Base-by-base conservation (phyloP, 64 coral and sea anemone species). In the Hydrozoanthus tunicans region DNA sequence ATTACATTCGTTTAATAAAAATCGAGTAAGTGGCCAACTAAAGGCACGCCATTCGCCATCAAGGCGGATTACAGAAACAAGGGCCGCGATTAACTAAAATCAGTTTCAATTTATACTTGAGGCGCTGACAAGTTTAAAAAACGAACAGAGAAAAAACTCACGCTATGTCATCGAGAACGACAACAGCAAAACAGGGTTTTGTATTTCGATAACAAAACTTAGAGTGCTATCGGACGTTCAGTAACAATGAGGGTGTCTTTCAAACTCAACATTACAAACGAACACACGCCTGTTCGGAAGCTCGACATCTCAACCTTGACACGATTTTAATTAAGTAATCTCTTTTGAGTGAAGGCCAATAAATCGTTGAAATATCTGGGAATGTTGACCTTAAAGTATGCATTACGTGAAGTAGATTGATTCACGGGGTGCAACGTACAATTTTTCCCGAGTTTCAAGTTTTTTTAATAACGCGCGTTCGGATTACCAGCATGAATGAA, bases 61-160 rank as follows among this genome's bases (percentile, higher is more conserved):
- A 51, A 1, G 4, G 11, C 55, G 51, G 32, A 72, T 72, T 10
- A 6, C 15, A 59, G 66, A 72, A 56, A 27, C 9, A 72, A 72
- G 66, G 11, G 68, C 72, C 53, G 26, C 69, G 6, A 52, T 51
- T 51, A 61, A 59, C 25, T 43, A 80, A 73, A 6, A 17, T 23
- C 53, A 59, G 69, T 73, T 74, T 60, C 55, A 88, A 88, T 88
- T 88, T 43, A 43, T 43, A 88, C 84, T 62, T 59, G 5, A 74
- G 25, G 84, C 24, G 69, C 24, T 88, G 84, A 88, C 84, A 88
- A 73, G 68, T 70, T 88, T 73, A 51, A 74, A 71, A 88, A 60
- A 53, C 24, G 65, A 88, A 88, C 68, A 59, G 25, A 88, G 60
- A 13, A 5, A 58, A 88, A 68, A 61, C 53, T 75, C 84, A 88